A percentile compares a stretch with the other conserved stretches of the same genome.
Conservation (phyloP, 2,113 vertebrate genomes). For the Panthera tigris region DNA sequence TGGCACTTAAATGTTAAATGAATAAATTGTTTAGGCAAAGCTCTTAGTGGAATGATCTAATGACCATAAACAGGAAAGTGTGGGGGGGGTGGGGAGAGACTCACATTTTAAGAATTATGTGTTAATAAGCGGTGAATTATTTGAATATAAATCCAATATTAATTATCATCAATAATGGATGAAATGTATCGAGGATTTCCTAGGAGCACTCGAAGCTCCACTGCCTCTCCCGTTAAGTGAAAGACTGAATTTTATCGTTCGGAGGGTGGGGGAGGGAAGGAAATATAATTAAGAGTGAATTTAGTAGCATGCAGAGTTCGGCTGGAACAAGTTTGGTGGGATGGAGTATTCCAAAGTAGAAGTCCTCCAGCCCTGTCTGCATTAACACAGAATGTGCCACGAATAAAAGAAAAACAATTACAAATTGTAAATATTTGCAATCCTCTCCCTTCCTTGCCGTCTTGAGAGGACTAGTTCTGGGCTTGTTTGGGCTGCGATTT, state of each 20-base stretch:
- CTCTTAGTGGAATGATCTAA: slow-evolving; percentile 45
- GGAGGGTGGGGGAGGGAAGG: neutral
- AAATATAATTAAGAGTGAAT: neutral
- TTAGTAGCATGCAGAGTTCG: neutral
- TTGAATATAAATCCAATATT: slow-evolving; percentile 24
- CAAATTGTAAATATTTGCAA: neutral
- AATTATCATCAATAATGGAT: slow-evolving; percentile 54
- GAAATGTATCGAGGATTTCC: slow-evolving; percentile 36
- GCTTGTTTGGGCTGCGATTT: neutral
- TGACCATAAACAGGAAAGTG: slow-evolving; percentile 9
- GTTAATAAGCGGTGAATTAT: slow-evolving; percentile 54
- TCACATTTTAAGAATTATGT: slow-evolving; percentile 51
- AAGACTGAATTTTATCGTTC: slow-evolving; percentile 12
- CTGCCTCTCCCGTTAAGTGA: neutral
- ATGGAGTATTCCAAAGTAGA: neutral
- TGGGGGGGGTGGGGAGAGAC: neutral
- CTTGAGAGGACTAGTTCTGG: neutral
- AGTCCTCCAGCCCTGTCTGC: neutral
- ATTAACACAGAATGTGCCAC: neutral
- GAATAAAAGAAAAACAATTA: neutral
- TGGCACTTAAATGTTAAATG: neutral
- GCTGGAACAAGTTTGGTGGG: neutral
- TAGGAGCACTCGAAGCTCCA: neutral
- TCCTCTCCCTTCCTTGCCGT: neutral
- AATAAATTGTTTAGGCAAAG: neutral